Evolutionary conservation across 2,888 invertebrate species (phyloP).

Genomic region (Drosophila buzzatii): DNA sequence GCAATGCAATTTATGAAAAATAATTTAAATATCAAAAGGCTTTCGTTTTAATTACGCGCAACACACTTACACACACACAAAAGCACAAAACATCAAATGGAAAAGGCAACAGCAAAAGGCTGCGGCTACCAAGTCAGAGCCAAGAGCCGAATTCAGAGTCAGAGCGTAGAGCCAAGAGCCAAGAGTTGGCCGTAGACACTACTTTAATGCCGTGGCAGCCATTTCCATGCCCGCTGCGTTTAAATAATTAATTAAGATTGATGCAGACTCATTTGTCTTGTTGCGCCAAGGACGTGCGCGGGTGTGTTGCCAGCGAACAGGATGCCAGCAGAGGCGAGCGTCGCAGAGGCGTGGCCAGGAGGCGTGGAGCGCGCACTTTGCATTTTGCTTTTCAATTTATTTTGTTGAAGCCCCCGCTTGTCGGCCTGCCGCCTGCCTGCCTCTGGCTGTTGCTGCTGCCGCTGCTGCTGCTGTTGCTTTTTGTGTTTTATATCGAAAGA

Average conservation of each 20-base stretch:
- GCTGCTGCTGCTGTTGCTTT: conserved; percentile 2
- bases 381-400: conserved; percentile 77
- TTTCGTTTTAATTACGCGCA: conserved; percentile 81
- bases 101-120: conserved; percentile 51
- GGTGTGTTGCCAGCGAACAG: conserved; percentile 14
- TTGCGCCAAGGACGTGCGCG: conserved; percentile 60
- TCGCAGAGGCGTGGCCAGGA: conserved; percentile 4
- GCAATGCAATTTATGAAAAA: conserved; percentile 82
- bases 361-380: conserved; percentile 61
- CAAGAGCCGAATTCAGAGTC: conserved; percentile 10
- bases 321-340: conserved; percentile 9
- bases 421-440: conserved; percentile 15
- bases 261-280: conserved; percentile 81
- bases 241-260: conserved; percentile 82
- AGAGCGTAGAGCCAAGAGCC: neutral
- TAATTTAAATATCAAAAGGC: conserved; percentile 82
- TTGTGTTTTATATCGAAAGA: conserved; percentile 63
- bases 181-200: conserved; percentile 40
- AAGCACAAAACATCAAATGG: conserved; percentile 59
- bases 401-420: conserved; percentile 58
- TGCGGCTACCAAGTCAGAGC: conserved; percentile 38
- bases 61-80: conserved; percentile 37
- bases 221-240: conserved; percentile 80
- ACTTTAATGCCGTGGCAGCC: conserved; percentile 73
- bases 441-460: conserved; percentile 2